phyloP scores from a whole-genome alignment of 1,140 invertebrate genomes.

The Heterodera schachtii region DNA sequence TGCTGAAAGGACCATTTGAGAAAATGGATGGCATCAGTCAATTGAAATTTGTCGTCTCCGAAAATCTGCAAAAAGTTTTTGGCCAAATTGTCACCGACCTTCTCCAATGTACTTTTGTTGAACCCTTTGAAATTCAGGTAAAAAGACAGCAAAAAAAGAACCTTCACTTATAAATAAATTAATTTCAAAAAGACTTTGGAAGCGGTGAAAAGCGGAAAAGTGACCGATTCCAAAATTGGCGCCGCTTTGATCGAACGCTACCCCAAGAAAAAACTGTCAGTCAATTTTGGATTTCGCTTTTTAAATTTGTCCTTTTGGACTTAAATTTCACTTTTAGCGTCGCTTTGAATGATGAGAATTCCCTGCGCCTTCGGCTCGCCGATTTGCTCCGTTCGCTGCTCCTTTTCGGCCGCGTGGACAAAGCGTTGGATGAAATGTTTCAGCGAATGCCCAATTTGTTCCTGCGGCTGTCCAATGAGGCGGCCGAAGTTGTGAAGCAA shows the following conservation, averaged over 20 bases:
- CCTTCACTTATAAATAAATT: background rate
- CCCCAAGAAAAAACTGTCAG: constrained; percentile 17
- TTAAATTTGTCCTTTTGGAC: background rate
- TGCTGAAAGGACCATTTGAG: constrained; percentile 55
- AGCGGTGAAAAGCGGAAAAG: constrained; percentile 40
- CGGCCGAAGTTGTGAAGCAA: constrained; percentile 47
- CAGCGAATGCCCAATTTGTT: constrained; percentile 31
- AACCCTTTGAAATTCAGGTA: constrained; percentile 62
- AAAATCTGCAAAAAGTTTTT: constrained; percentile 43
- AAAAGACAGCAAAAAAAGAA: background rate
- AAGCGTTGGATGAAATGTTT: constrained; percentile 44
- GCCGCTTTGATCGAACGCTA: constrained; percentile 22
- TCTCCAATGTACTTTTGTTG: constrained; percentile 51
- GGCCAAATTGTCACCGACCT: constrained; percentile 52
- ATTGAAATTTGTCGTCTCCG: constrained; percentile 44
- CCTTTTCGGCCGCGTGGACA: constrained; percentile 56
- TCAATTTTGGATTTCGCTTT: background rate
- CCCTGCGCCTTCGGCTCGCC: constrained; percentile 30
- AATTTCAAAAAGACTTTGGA: constrained; percentile 44
- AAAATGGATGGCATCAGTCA: constrained; percentile 57
- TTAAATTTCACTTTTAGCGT: constrained; percentile 1
- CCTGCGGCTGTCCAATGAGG: constrained; percentile 41
- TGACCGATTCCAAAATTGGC: constrained; percentile 31
- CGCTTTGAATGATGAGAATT: constrained; percentile 7
- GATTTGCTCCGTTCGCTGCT: constrained; percentile 44